Evolutionary conservation across 2,113 vertebrate species (phyloP), one percentile per base, ranked within the genome.

Genomic region (Trogon melanurus): DNA sequence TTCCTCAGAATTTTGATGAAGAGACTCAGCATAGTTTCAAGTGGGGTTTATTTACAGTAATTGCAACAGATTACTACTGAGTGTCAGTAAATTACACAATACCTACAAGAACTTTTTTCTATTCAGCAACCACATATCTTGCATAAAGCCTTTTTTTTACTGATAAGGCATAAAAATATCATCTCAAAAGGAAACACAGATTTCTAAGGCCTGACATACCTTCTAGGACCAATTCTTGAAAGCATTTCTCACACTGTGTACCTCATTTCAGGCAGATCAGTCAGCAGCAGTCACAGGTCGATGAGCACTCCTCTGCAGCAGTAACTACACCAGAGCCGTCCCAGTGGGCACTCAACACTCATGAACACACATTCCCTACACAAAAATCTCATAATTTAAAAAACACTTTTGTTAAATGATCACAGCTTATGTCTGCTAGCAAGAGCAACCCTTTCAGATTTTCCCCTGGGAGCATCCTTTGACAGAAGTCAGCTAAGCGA

Each of bases 1-100:
- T 64, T 92, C 88, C 89, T 64, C 82, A 15, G 93, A 94, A 95
- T 76, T 80, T 25, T 73, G 79, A 91, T 32, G 8, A 7, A 60
- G 36, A 93, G 45, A 93, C 47, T 88, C 64, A 85, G 71, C 67
- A 64, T 26, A 41, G 70, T 95, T 96, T 94, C 88, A 44, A 32
- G 41, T 60, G 56, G 79, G 76, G 60, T 97, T 97, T 96, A 95
- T 93, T 97, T 96, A 74, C 73, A 83, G 85, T 80, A 83, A 96
- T 34, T 47, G 32, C 83, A 81, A 72, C 54, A 48, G 45, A 41
- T 90, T 51, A 50, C 36, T 88, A 8, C 60, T 27, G 47, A 38
- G 72, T 94, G 85, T 88, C 95, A 92, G 95, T 71, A 95, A 94
- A 93, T 94, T 57, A 64, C 89, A 82, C 22, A 32, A 38, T 1